Evolutionary conservation across 2,113 vertebrate genomes (phyloP).

Genomic region (Lycocorax pyrrhopterus): DNA sequence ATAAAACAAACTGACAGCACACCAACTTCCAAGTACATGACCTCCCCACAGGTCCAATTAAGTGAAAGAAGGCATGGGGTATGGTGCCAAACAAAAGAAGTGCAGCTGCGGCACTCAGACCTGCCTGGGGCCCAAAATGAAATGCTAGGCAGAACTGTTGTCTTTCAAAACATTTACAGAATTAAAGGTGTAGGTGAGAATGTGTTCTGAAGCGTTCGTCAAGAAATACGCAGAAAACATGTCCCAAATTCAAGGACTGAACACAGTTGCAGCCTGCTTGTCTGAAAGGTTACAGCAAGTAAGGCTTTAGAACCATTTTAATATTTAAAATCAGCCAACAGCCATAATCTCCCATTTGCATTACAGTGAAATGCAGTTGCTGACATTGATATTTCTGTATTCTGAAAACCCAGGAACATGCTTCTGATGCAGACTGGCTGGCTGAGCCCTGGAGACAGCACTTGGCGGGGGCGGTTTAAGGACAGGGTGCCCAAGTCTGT

Average conservation of each 20-base stretch:
- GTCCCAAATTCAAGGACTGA: neutral
- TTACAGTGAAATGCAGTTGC: neutral
- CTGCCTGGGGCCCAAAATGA: neutral
- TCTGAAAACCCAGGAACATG: neutral
- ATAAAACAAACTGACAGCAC: neutral
- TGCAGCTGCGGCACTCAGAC: neutral
- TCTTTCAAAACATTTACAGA: neutral
- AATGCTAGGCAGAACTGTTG: neutral
- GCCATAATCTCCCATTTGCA: neutral
- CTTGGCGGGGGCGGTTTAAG: fast-evolving
- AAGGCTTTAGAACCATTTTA: neutral
- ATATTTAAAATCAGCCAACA: neutral
- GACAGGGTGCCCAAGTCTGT: neutral
- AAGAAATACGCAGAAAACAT: neutral
- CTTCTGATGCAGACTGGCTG: neutral
- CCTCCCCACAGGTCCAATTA: neutral
- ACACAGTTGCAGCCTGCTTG: neutral
- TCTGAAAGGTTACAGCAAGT: neutral
- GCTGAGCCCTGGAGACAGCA: neutral
- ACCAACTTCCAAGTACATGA: neutral
- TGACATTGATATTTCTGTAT: neutral
- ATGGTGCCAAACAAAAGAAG: neutral
- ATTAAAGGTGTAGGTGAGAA: neutral
- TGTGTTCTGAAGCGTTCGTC: fast-evolving
- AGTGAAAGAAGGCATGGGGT: neutral